phyloP scores from a whole-genome alignment of 2,113 vertebrate species.

The Cepphus grylle region DNA sequence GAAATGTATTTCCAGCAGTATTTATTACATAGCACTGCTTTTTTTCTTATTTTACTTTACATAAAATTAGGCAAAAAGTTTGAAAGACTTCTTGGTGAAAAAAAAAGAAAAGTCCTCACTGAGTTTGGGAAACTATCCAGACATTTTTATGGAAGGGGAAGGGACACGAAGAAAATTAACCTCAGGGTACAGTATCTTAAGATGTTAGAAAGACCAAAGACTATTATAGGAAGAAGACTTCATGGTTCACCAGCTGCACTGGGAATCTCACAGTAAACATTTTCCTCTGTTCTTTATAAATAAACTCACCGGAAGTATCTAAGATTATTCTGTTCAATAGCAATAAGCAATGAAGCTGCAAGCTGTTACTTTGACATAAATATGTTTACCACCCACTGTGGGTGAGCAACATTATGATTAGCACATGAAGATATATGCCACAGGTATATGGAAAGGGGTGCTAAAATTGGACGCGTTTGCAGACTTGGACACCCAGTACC shows the following conservation, averaged over 20 bases:
- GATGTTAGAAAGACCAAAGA: not conserved
- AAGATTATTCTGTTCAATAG: not conserved
- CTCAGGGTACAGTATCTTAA: not conserved
- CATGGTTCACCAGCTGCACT: not conserved
- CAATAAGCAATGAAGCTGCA: not conserved
- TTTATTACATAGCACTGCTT: not conserved
- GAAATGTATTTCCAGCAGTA: not conserved
- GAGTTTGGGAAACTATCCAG: not conserved
- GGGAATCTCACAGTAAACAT: not conserved
- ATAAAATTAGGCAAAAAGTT: not conserved
- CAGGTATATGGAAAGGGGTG: not conserved
- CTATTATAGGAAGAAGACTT: not conserved
- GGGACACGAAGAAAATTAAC: not conserved
- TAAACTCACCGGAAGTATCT: not conserved
- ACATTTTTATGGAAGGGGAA: not conserved
- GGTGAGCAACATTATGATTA: not conserved
- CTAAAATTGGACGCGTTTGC: not conserved
- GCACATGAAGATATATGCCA: not conserved
- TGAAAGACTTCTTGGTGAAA: not conserved
- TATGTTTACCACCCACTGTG: not conserved
- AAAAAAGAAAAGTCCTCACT: not conserved
- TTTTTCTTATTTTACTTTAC: not conserved
- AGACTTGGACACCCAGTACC: not conserved
- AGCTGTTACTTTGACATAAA: not conserved
- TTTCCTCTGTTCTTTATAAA: not conserved